These are phyloP conservation scores for Onchidella celtica DNA, from an alignment of 2,888 invertebrate species.

Conservation along the genomic window DNA sequence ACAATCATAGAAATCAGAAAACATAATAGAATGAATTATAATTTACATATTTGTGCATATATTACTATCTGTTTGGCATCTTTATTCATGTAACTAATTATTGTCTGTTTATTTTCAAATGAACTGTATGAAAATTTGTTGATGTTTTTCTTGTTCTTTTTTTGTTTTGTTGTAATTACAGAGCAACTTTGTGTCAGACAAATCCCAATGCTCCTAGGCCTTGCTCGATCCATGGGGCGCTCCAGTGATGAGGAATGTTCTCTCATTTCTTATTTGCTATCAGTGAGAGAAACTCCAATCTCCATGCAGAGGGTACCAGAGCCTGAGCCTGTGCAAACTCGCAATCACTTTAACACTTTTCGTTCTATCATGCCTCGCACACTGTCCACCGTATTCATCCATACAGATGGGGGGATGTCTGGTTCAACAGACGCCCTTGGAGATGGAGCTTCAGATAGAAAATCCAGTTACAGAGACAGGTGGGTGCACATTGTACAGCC, in stretches of 20 bases:
- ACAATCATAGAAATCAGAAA: too few relatives aligned
- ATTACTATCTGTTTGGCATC: too few relatives aligned
- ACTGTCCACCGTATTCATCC: constrained; percentile 83
- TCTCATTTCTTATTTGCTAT: constrained; percentile 84
- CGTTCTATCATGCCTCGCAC: constrained; percentile 95
- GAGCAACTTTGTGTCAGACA: constrained; percentile 91
- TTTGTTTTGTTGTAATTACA: constrained; percentile 61
- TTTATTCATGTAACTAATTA: too few relatives aligned
- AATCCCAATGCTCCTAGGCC: constrained; percentile 92
- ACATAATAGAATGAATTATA: too few relatives aligned
- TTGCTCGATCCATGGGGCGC: constrained; percentile 95
- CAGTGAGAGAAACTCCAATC: constrained; percentile 41
- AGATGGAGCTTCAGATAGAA: constrained; percentile 30
- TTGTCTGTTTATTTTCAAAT: too few relatives aligned
- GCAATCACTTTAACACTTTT: constrained; percentile 80
- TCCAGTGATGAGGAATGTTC: constrained; percentile 87
- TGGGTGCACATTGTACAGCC: background rate
- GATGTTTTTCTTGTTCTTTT: background rate
- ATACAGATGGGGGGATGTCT: constrained; percentile 58
- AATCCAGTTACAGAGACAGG: constrained; percentile 53
- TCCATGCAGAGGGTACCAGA: constrained; percentile 27
- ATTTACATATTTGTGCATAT: too few relatives aligned
- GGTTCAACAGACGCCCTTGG: constrained; percentile 36
- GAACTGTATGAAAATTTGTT: too few relatives aligned
- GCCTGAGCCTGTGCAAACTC: constrained; percentile 17